These are phyloP conservation scores for Malurus melanocephalus DNA, from an alignment of 2,113 vertebrate genomes.

Conservation along the genomic window DNA sequence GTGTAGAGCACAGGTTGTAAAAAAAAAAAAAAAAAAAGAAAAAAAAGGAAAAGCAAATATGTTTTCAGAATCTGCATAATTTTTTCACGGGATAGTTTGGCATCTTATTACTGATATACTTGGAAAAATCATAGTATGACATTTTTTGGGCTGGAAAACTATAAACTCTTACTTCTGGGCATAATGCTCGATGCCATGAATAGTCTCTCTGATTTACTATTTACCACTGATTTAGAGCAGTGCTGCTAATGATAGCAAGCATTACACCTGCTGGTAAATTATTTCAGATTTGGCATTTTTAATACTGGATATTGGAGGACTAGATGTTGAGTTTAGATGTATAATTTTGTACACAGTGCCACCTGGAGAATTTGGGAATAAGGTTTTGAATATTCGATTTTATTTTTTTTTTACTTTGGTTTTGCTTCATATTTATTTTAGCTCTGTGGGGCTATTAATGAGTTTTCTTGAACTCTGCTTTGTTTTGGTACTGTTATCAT, in stretches of 20 bases:
- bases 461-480: background rate
- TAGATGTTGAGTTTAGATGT: conserved; percentile 18
- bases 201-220: background rate
- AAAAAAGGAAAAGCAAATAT: background rate
- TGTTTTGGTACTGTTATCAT: background rate
- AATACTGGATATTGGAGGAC: background rate
- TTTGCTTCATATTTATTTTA: background rate
- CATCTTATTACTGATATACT: background rate
- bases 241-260: background rate
- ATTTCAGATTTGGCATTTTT: conserved; percentile 23
- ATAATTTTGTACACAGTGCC: conserved; percentile 66
- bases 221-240: background rate
- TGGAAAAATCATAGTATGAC: background rate
- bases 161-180: background rate
- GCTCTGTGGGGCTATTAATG: background rate
- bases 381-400: conserved; percentile 17
- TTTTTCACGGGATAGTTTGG: background rate
- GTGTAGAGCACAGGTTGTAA: background rate
- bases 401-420: background rate
- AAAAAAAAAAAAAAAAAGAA: background rate
- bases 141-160: background rate
- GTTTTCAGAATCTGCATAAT: background rate
- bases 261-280: conserved; percentile 11
- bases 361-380: conserved; percentile 64
- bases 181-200: background rate